Percentiles rank a stretch among this genome's conserved stretches.
Conservation (phyloP, 2,113 vertebrate species). For the Bostrychus sinensis region DNA sequence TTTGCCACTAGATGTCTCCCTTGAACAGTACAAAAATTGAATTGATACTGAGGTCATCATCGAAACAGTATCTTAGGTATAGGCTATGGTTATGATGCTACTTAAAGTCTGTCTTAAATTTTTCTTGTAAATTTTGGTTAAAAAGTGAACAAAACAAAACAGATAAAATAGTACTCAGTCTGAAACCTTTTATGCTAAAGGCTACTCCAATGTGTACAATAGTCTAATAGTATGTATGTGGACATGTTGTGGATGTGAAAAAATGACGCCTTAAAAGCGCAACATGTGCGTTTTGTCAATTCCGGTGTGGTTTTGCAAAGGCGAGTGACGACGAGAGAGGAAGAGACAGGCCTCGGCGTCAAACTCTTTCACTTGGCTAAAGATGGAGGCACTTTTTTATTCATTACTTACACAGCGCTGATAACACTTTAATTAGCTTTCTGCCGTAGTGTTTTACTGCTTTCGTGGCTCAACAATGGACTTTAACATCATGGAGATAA, state of each 20-base stretch:
- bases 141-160: neutral
- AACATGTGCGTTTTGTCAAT: slow-evolving; percentile 63
- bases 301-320: slow-evolving; percentile 79
- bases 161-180: neutral
- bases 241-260: slow-evolving; percentile 17
- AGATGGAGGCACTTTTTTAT: slow-evolving; percentile 50
- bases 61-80: too few relatives aligned
- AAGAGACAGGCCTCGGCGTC: slow-evolving; percentile 59
- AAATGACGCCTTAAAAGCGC: slow-evolving; percentile 29
- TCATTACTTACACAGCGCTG: slow-evolving; percentile 14
- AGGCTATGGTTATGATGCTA: too few relatives aligned
- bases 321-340: slow-evolving; percentile 54
- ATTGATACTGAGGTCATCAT: neutral
- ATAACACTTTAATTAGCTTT: slow-evolving; percentile 46
- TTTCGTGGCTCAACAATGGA: slow-evolving; percentile 73
- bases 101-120: too few relatives aligned
- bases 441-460: slow-evolving; percentile 23
- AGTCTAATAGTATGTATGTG: neutral
- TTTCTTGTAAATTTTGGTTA: neutral
- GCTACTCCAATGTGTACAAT: neutral
- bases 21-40: slow-evolving; percentile 22
- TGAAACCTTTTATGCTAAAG: neutral
- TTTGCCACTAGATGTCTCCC: slow-evolving; percentile 42
- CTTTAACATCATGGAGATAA: slow-evolving; percentile 68
- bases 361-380: slow-evolving; percentile 46